Evolutionary conservation across 2,113 vertebrate species (phyloP), one percentile per base, ranked within the genome.

Genomic region (Corynorhinus townsendii): DNA sequence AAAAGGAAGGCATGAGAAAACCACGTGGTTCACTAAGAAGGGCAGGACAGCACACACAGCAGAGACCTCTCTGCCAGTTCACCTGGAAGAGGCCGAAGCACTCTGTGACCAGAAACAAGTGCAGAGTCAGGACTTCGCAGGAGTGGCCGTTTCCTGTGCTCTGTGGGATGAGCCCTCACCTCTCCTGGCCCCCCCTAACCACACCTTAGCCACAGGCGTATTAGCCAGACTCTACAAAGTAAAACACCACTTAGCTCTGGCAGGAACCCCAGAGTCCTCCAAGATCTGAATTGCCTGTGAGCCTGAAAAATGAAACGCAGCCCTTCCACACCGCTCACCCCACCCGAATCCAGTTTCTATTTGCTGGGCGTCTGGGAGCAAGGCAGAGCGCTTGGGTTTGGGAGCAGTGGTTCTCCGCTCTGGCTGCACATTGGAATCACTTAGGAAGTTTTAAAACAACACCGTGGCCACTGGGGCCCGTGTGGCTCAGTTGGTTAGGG

Each of bases 381-480:
- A 40, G 2, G 20, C 47, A 6, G 6, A 33, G 68, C n/a, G 38
- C 4, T 30, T 45, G 7, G 7, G 56, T 22, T 83, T 90, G 49
- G 22, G 38, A n/a, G 40, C 47, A 5, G 24, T 7, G 26, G n/a
- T 75, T 91, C 38, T 83, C n/a, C 73, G 43, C 19, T 30, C 35
- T 24, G 33, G 54, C 54, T 11, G 49, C 75, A 22, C 24, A 2
- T 16, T 14, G 38, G 35, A 75, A 88, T 40, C 72, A n/a, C 26
- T 71, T 56, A 14, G 90, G 49, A 68, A 33, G 30, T 82, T 96
- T 96, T 92, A 80, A 87, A 40, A 64, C n/a, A 64, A 59, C 47
- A 83, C 59, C 62, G n/a, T 30, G 43, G 35, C 71, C 45, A 15
- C 33, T 33, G 30, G 17, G 64, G 64, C 64, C 33, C 3, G 64